Conservation (phyloP, 2,113 vertebrate genomes). For the Ammodytes marinus region DNA sequence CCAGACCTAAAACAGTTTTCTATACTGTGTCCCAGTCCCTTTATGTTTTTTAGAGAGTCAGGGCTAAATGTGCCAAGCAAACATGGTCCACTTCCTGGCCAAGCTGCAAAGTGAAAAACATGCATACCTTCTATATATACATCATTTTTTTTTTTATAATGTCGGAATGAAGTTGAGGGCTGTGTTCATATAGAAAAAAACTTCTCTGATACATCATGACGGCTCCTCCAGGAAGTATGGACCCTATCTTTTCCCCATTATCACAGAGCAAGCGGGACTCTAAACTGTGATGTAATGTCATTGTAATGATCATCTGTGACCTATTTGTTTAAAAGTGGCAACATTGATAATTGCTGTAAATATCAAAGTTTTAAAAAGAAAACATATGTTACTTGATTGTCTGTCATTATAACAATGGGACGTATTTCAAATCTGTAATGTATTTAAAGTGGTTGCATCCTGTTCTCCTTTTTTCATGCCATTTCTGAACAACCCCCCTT, state of each 20-base stretch:
- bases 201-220: conserved; percentile 36
- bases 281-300: conserved; percentile 62
- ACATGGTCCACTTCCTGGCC: conserved; percentile 69
- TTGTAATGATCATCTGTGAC: conserved; percentile 66
- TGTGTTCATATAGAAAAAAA: conserved; percentile 38
- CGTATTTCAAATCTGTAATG: conserved; percentile 69
- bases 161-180: conserved; percentile 44
- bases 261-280: conserved; percentile 61
- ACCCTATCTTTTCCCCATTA: conserved; percentile 50
- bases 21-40: conserved; percentile 63
- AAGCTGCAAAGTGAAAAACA: conserved; percentile 55
- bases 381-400: conserved; percentile 59
- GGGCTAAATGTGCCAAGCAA: conserved; percentile 75
- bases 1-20: conserved; percentile 54
- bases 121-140: neutral
- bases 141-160: conserved; percentile 43
- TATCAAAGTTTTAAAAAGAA: conserved; percentile 73
- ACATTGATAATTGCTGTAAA: conserved; percentile 78
- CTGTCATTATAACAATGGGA: conserved; percentile 67
- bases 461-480: conserved; percentile 61
- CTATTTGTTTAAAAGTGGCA: conserved; percentile 68
- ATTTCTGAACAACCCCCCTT: conserved; percentile 61
- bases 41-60: conserved; percentile 69
- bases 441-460: conserved; percentile 75
- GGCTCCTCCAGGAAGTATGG: conserved; percentile 56